phyloP scores from a whole-genome alignment of 2,113 vertebrate species.

The Elgaria multicarinata region DNA sequence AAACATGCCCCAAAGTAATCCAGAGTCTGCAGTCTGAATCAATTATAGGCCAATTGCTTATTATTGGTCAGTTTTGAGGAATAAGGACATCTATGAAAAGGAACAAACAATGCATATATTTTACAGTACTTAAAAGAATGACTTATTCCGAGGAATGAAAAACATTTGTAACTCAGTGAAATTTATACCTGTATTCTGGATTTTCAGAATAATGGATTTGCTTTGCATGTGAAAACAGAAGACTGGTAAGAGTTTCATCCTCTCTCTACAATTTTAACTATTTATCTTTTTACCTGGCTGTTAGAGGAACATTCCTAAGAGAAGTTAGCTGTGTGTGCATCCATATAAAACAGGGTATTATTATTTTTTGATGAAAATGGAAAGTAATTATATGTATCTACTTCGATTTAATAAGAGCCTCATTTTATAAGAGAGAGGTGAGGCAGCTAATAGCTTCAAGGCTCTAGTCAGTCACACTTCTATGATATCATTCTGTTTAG shows the following conservation, averaged over 20 bases:
- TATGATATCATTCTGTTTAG: background rate
- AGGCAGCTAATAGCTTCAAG: background rate
- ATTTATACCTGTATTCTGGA: constrained; percentile 38
- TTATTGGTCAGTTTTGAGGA: background rate
- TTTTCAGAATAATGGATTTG: constrained; percentile 66
- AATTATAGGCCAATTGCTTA: background rate
- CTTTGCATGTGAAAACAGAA: constrained; percentile 59
- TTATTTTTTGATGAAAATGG: background rate
- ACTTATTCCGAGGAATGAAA: background rate
- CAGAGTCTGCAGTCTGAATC: background rate
- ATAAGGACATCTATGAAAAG: background rate
- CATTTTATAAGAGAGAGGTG: background rate
- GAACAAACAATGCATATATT: background rate
- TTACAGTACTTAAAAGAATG: no score
- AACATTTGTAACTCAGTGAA: background rate
- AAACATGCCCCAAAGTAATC: background rate
- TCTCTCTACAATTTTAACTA: background rate
- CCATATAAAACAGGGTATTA: background rate
- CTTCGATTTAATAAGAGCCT: background rate
- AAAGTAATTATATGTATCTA: background rate
- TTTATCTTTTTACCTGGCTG: background rate
- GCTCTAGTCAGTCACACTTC: background rate
- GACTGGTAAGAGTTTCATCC: constrained; percentile 68
- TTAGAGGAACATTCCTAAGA: background rate
- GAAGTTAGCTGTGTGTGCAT: background rate